These are phyloP conservation scores for Ericerus pela DNA, from an alignment of 1,140 invertebrate genomes.

Conservation along the genomic window DNA sequence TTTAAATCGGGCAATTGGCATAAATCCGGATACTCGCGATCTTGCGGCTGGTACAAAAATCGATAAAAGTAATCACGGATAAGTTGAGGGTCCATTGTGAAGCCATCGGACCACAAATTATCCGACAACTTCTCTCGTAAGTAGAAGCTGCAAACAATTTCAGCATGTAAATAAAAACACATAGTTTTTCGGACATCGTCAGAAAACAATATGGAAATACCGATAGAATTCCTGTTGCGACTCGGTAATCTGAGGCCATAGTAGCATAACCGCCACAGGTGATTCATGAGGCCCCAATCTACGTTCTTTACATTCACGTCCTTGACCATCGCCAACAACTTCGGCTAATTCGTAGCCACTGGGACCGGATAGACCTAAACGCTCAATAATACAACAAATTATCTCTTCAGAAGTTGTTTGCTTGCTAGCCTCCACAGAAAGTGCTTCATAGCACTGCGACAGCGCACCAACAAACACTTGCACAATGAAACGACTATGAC, in stretches of 20 bases:
- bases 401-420: constrained; percentile 80
- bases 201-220: no score
- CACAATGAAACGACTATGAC: constrained; percentile 16
- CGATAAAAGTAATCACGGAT: constrained; percentile 78
- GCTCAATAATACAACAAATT: constrained; percentile 67
- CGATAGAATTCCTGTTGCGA: constrained; percentile 39
- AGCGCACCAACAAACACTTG: constrained; percentile 82
- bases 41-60: constrained; percentile 76
- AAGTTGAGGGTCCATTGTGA: constrained; percentile 76
- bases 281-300: constrained; percentile 69
- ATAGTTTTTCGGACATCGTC: no score
- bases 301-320: constrained; percentile 82
- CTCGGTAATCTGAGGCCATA: constrained; percentile 66
- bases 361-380: constrained; percentile 44
- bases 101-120: constrained; percentile 65
- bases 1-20: constrained; percentile 90
- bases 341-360: constrained; percentile 70
- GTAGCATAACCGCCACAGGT: constrained; percentile 78
- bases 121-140: constrained; percentile 65
- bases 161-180: no score
- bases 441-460: constrained; percentile 73
- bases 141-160: constrained; percentile 51
- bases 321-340: constrained; percentile 64
- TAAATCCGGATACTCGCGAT: constrained; percentile 84
- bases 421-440: constrained; percentile 82